A percentile compares a stretch with the other conserved stretches of the same genome.
Conservation (phyloP, 2,797 vertebrate genomes). For the Carcharodon carcharias region DNA sequence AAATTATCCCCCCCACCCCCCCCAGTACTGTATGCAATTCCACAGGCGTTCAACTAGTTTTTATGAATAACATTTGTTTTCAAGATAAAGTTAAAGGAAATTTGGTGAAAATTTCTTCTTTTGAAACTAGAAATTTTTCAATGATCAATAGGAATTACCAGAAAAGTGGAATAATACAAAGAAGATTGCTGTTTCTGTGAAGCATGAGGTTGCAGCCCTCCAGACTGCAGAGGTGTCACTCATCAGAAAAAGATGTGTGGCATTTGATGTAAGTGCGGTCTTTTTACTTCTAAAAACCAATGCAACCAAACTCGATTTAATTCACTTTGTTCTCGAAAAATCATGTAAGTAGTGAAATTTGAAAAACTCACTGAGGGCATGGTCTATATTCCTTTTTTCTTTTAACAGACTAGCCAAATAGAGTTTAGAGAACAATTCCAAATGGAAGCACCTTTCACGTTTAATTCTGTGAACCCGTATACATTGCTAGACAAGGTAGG, state of each 20-base stretch:
- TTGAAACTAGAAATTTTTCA: constrained; percentile 34
- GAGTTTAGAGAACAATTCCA: constrained; percentile 67
- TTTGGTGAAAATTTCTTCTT: neutral
- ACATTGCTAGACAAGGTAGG: constrained; percentile 62
- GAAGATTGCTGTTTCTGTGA: constrained; percentile 62
- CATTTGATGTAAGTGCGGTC: constrained; percentile 57
- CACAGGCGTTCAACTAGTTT: neutral
- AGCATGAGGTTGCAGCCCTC: constrained; percentile 65
- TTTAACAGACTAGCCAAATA: constrained; percentile 60
- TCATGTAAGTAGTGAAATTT: neutral
- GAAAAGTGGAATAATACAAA: constrained; percentile 68
- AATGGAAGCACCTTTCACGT: constrained; percentile 58
- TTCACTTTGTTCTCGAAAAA: neutral
- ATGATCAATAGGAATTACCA: constrained; percentile 60
- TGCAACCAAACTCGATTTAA: neutral
- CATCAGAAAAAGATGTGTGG: constrained; percentile 61
- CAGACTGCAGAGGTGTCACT: constrained; percentile 64
- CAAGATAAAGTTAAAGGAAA: neutral
- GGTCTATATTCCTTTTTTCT: neutral
- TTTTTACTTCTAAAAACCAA: constrained; percentile 19
- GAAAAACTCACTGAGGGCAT: neutral
- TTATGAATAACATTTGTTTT: neutral
- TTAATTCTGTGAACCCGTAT: constrained; percentile 57
- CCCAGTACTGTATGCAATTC: neutral
- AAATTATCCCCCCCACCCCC: neutral